Evolutionary conservation across 2,888 invertebrate genomes (phyloP).

Genomic region (Tridacna gigas): DNA sequence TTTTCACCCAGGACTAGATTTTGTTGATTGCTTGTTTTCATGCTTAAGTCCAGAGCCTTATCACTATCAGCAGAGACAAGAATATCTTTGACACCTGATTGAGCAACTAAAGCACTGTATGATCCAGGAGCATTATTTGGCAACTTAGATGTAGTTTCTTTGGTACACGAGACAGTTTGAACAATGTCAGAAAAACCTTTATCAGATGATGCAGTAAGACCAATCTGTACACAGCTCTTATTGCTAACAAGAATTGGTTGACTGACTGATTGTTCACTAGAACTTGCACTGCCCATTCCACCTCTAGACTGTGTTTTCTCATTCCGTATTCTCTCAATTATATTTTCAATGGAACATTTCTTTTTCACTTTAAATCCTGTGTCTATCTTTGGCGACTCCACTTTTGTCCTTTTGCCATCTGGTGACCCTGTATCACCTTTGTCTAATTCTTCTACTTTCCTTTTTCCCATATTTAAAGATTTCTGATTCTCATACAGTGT

Average conservation of each 20-base stretch:
- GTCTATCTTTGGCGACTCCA: conserved; percentile 25
- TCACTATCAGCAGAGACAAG: not conserved
- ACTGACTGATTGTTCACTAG: conserved; percentile 6
- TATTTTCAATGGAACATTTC: conserved; percentile 56
- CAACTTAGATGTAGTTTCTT: no score
- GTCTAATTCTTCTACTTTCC: conserved; percentile 37
- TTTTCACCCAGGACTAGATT: no score
- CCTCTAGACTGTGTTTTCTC: conserved; percentile 29
- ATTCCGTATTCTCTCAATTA: conserved; percentile 51
- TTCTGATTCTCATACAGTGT: conserved; percentile 54
- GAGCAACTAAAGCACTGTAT: no score
- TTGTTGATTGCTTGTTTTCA: not conserved
- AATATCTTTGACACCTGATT: no score
- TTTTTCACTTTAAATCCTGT: conserved; percentile 35
- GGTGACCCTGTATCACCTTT: conserved; percentile 37
- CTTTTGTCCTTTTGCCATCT: conserved; percentile 41
- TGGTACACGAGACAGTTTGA: no score
- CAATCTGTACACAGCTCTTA: not conserved
- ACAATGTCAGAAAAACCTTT: no score
- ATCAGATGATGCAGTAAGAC: no score
- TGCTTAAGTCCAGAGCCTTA: not conserved
- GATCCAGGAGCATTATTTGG: no score
- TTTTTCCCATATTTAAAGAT: conserved; percentile 49
- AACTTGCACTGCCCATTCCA: conserved; percentile 7
- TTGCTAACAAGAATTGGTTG: not conserved